Conservation (phyloP, 2,888 invertebrate species). For the Galeopsomyia nigrocyanea region DNA sequence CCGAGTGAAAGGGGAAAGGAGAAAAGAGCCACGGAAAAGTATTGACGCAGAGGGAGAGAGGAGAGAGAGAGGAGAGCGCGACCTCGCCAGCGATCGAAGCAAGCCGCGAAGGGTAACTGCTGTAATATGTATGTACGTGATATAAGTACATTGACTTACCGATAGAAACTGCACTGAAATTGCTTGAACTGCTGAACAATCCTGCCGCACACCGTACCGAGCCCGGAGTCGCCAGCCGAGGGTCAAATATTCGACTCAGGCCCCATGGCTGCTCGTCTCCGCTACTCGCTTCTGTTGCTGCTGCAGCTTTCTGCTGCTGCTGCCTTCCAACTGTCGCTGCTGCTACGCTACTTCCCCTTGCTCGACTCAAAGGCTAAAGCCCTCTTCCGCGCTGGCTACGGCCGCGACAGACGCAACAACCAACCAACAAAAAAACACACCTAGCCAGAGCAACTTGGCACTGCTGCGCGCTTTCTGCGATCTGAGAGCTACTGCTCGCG, state of each 20-base stretch:
- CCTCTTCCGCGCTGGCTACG: background rate
- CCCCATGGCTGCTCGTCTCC: conserved; percentile 54
- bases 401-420: no score
- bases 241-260: conserved; percentile 63
- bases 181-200: background rate
- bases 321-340: background rate
- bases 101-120: background rate
- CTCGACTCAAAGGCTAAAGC: background rate
- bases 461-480: background rate
- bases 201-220: conserved; percentile 51
- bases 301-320: background rate
- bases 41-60: conserved; percentile 12
- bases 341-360: background rate
- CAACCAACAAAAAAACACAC: no score
- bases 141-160: background rate
- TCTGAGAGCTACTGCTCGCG: background rate
- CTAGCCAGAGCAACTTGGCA: no score
- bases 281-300: conserved; percentile 4
- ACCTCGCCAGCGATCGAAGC: conserved; percentile 1
- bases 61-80: background rate
- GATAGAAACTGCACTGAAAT: background rate
- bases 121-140: background rate
- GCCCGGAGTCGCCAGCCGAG: conserved; percentile 61
- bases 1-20: background rate
- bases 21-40: conserved; percentile 21